Evolutionary conservation across 2,797 vertebrate genomes (phyloP), one percentile per base, ranked within the genome.

Genomic region (Trachurus trachurus): DNA sequence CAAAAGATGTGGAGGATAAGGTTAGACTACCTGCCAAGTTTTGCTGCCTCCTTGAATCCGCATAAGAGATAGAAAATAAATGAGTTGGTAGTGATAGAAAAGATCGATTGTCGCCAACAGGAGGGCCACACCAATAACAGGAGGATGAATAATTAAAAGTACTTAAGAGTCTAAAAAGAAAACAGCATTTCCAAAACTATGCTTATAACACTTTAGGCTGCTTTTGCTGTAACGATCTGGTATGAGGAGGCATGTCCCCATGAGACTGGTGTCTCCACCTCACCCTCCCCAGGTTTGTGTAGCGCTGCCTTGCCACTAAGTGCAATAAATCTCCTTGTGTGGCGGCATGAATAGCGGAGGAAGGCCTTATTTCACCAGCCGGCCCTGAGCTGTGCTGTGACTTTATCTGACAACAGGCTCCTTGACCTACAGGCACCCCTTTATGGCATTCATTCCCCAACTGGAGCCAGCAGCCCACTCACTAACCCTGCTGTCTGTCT

Each of bases 331-430:
- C 88, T 85, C 73, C 66, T 68, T 29, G 77, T 71, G 80, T 64
- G 78, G 79, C 72, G 44, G 67, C 71, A 70, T 82, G 85, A 87
- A 73, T 70, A 63, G 83, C 67, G 0, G 1, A 81, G 75, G 75
- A 83, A 85, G 87, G 50, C 78, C 71, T 83, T 74, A 67, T 87
- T 92, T 78, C 79, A 87, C 45, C 58, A 63, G 66, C 64, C 34
- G 75, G 86, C 87, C 85, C 69, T 78, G 88, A 73, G 84, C 88
- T 76, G 81, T 66, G 80, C 87, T 74, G 77, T 88, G 89, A 91
- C 92, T 93, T 92, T 91, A 90, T 90, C 91, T 90, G 90, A 93
- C 90, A 93, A 78, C 89, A 74, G 75, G 71, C 89, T 93, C 91
- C 91, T 94, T 93, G 90, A 92, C 90, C 92, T 82, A 71, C 88